Base-by-base conservation (phyloP, 2,113 vertebrate genomes). In the Anseranas semipalmata region DNA sequence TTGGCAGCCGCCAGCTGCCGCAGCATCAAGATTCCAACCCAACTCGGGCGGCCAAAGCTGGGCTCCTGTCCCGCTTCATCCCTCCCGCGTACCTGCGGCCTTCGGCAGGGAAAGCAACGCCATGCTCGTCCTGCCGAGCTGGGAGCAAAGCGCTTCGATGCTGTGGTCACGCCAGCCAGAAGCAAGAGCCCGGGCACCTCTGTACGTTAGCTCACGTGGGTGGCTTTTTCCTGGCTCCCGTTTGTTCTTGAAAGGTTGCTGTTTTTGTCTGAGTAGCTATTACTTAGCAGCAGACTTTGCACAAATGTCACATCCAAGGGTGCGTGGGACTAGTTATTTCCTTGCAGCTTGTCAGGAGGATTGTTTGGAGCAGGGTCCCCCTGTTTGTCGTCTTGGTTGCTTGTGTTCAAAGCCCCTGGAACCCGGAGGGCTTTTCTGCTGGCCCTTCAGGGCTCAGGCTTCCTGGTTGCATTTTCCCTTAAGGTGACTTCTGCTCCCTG, bases 271-370 rank as follows among this genome's bases (percentile, higher is more conserved):
- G n/a, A 6, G 3, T 1, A 75, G 55, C 78, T n/a, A 15, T 85
- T 43, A 11, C 88, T 48, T 62, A 37, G 91, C 87, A 63, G 88
- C 89, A 91, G 84, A 58, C 87, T 91, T 79, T 13, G 62, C 75
- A 17, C 74, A n/a, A 71, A 41, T 71, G 81, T 74, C 90, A n/a
- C 60, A 30, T 88, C 62, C 24, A 1, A 8, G 43, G 46, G 5
- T 87, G 76, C 17, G 80, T 94, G 80, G 91, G 89, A 79, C 27
- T 41, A 12, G 27, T 39, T 4, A 65, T 80, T 96, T 83, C 91
- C 95, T 68, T 21, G 66, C 75, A 20, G 81, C 46, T 83, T 63
- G 70, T n/a, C 86, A 62, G 76, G 6, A 76, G 41, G 85, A n/a
- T 39, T 82, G 53, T 37, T 84, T 27, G 53, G 25, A 85, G 83